A percentile compares a stretch with the other conserved stretches of the same genome.
Evolutionary conservation across 2,797 vertebrate genomes (phyloP).

Genomic region (Rhinella marina): DNA sequence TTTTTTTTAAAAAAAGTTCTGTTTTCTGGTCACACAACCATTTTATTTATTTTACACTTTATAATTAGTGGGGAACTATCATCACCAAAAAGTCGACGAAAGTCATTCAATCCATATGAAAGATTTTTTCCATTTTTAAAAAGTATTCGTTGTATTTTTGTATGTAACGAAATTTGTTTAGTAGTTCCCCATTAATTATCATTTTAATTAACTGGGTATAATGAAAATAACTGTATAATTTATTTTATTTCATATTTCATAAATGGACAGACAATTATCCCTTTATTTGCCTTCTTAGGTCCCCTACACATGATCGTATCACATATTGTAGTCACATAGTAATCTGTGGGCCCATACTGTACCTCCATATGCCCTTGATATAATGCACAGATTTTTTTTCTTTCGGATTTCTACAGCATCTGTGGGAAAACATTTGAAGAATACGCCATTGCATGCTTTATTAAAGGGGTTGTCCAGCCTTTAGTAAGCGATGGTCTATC

Average conservation of each 20-base stretch:
- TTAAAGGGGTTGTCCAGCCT: background rate
- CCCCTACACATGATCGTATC: background rate
- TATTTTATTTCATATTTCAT: constrained; percentile 12
- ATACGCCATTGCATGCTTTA: background rate
- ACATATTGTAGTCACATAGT: too few species aligned
- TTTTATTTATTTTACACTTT: constrained; percentile 7
- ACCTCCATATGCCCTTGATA: background rate
- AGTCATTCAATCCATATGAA: background rate
- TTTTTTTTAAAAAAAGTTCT: background rate
- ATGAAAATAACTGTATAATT: background rate
- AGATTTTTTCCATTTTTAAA: too few species aligned
- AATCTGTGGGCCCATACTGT: background rate
- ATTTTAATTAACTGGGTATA: background rate
- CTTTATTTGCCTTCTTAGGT: background rate
- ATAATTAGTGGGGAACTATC: constrained; percentile 29
- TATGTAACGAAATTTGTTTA: background rate
- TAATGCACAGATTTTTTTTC: background rate
- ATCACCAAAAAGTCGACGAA: background rate
- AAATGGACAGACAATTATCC: background rate
- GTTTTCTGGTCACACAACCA: constrained; percentile 2
- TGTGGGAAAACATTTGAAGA: background rate
- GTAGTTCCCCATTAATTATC: constrained; percentile 33
- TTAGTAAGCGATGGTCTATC: too few species aligned
- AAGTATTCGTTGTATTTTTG: too few species aligned
- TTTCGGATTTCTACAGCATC: background rate